Conservation (phyloP, 1,140 invertebrate species). For the Gerris buenoi region DNA sequence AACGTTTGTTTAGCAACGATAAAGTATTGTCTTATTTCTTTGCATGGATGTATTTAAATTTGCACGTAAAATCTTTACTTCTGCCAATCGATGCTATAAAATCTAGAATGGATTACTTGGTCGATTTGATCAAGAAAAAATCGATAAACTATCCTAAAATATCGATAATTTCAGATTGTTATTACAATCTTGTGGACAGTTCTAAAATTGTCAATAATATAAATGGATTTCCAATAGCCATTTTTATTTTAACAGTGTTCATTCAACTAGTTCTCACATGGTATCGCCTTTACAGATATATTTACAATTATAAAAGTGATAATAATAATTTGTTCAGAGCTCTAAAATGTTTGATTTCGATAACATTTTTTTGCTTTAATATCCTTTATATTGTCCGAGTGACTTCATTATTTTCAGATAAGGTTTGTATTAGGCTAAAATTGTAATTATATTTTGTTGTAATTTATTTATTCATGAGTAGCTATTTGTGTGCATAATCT, state of each 20-base stretch:
- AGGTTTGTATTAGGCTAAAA: too few relatives aligned
- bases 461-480: too few relatives aligned
- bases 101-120: neutral
- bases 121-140: neutral
- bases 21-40: neutral
- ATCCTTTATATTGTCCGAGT: too few relatives aligned
- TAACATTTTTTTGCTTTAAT: too few relatives aligned
- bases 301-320: too few relatives aligned
- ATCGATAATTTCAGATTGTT: neutral
- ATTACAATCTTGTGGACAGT: neutral
- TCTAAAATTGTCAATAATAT: neutral
- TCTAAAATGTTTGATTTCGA: too few relatives aligned
- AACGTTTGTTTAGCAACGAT: neutral
- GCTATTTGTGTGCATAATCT: too few relatives aligned
- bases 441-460: too few relatives aligned
- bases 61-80: neutral
- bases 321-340: too few relatives aligned
- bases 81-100: neutral
- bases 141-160: neutral
- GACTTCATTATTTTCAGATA: too few relatives aligned
- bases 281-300: neutral
- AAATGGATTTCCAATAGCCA: neutral
- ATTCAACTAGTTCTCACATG: neutral
- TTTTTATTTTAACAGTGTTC: neutral
- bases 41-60: neutral